Conservation (phyloP, 2,113 vertebrate genomes). For the Fukomys damarensis region DNA sequence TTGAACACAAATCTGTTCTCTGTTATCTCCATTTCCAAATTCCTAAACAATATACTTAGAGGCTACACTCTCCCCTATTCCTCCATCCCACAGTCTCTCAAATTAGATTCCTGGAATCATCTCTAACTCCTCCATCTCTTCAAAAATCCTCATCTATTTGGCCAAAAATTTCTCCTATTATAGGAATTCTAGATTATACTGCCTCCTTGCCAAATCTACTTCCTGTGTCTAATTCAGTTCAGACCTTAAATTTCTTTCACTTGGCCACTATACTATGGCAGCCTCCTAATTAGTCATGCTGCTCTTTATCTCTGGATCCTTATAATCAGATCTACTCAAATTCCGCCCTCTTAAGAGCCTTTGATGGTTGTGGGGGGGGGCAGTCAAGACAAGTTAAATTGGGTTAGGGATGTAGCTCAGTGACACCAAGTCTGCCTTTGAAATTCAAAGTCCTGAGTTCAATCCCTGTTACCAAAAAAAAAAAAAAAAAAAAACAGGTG, state of each 20-base stretch:
- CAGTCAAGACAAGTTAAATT: too few species aligned
- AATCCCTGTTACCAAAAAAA: conserved; percentile 1
- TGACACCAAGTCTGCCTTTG: too few species aligned
- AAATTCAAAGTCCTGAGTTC: too few species aligned
- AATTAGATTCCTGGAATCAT: neutral
- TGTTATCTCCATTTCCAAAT: neutral
- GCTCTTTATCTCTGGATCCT: neutral
- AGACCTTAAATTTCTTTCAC: neutral
- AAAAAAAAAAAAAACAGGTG: conserved; percentile 40
- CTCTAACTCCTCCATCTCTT: conserved; percentile 1
- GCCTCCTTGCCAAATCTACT: neutral
- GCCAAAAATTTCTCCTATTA: conserved; percentile 19
- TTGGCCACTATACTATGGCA: conserved; percentile 3
- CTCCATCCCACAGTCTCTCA: neutral
- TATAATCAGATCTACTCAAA: conserved; percentile 42
- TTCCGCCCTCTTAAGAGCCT: conserved; percentile 20
- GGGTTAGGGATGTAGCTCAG: too few species aligned
- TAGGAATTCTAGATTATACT: neutral
- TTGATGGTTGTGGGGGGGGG: too few species aligned
- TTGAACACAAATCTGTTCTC: conserved; percentile 49
- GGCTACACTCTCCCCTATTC: neutral
- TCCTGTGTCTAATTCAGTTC: conserved; percentile 15
- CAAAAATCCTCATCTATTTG: neutral
- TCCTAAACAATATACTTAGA: neutral
- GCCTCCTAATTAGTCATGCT: neutral